Conservation (phyloP, 2,797 vertebrate species). For the Pseudocheirus occidentalis region DNA sequence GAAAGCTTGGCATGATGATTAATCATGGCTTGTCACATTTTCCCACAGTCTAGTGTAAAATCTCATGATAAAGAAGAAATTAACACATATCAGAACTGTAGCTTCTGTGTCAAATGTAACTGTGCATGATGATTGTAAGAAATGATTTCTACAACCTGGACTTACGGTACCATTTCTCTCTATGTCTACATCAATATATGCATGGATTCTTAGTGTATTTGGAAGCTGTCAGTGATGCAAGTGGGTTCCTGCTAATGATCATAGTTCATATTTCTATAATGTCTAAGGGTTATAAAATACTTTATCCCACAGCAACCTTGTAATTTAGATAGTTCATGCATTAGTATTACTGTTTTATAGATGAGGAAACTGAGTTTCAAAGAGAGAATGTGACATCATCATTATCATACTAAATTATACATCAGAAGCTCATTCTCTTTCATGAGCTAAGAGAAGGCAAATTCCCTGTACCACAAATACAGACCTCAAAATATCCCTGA, state of each 20-base stretch:
- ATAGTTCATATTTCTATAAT: neutral
- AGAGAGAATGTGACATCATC: neutral
- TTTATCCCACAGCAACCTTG: neutral
- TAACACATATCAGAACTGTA: conserved; percentile 38
- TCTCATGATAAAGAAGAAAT: conserved; percentile 60
- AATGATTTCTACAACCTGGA: conserved; percentile 43
- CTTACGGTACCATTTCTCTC: conserved; percentile 19
- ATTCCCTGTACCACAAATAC: neutral
- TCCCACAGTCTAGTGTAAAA: conserved; percentile 11
- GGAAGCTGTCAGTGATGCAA: conserved; percentile 49
- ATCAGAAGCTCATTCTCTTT: neutral
- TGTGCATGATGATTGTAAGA: conserved; percentile 40
- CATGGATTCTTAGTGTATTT: conserved; percentile 12
- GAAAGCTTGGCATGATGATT: conserved; percentile 49
- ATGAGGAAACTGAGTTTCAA: neutral
- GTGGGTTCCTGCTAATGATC: conserved; percentile 15
- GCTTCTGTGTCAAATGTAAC: conserved; percentile 67
- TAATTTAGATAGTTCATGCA: neutral
- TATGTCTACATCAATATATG: conserved; percentile 21
- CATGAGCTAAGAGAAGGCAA: neutral
- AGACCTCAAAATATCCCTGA: neutral
- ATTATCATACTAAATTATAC: conserved; percentile 16
- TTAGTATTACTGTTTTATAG: neutral
- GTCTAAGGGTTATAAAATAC: neutral
- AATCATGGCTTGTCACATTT: neutral